Evolutionary conservation across 1,140 invertebrate species (phyloP).

Genomic region (Brachionus koreanus): DNA sequence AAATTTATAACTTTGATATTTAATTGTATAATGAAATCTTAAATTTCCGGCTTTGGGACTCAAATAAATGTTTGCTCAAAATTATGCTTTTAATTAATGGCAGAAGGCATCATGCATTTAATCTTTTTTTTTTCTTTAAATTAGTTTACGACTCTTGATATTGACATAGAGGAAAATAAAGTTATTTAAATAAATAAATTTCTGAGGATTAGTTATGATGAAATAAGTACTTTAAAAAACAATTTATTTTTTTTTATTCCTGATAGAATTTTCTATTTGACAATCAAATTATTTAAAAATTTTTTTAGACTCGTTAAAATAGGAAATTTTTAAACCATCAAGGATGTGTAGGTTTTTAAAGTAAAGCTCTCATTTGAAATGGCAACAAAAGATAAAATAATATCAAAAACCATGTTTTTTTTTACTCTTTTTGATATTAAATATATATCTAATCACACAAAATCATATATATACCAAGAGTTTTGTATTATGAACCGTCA

Average conservation of each 20-base stretch:
- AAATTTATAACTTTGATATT: constrained; percentile 1
- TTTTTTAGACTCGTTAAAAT: too few relatives aligned
- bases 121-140: constrained; percentile 6
- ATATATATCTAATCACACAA: too few relatives aligned
- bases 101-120: constrained; percentile 15
- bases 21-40: constrained; percentile 10
- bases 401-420: too few relatives aligned
- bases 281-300: not conserved
- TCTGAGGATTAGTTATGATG: not conserved
- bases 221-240: not conserved
- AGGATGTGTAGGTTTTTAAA: too few relatives aligned
- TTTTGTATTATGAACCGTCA: too few relatives aligned
- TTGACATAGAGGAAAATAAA: not conserved
- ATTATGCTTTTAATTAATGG: not conserved
- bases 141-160: constrained; percentile 1
- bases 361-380: too few relatives aligned
- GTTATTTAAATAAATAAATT: constrained; percentile 18
- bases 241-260: not conserved
- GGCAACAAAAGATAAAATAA: too few relatives aligned
- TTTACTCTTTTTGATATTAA: too few relatives aligned
- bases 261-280: not conserved
- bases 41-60: not conserved
- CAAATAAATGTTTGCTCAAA: not conserved
- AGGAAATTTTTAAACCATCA: too few relatives aligned
- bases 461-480: too few relatives aligned